phyloP scores from a whole-genome alignment of 2,888 invertebrate genomes.

The Drosophila buzzatii region DNA sequence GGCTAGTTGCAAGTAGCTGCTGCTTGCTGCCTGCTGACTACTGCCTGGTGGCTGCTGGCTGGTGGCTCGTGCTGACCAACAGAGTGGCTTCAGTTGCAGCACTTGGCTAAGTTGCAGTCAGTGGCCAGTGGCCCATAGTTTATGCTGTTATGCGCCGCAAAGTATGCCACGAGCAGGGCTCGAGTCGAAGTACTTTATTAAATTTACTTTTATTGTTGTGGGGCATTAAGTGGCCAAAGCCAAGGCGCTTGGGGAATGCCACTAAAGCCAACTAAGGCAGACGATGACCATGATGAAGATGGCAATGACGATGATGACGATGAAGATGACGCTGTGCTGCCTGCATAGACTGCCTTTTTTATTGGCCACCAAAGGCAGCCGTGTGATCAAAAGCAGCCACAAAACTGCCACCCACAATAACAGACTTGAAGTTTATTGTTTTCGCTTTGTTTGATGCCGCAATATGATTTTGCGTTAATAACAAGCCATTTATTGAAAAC shows the following conservation, averaged over 20 bases:
- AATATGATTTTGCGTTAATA: constrained; percentile 56
- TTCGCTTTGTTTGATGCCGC: constrained; percentile 47
- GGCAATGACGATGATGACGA: constrained; percentile 34
- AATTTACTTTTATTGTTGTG: constrained; percentile 77
- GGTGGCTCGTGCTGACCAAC: constrained; percentile 8
- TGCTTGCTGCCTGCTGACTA: background rate
- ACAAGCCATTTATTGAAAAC: constrained; percentile 46
- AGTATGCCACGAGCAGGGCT: constrained; percentile 67
- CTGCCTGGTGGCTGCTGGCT: background rate
- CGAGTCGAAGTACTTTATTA: constrained; percentile 66
- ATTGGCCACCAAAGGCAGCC: constrained; percentile 71
- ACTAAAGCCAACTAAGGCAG: constrained; percentile 29
- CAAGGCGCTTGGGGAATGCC: constrained; percentile 47
- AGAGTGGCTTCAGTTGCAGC: constrained; percentile 31
- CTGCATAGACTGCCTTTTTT: constrained; percentile 51
- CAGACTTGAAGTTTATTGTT: constrained; percentile 37
- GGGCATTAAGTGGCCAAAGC: constrained; percentile 72
- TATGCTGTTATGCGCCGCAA: constrained; percentile 74
- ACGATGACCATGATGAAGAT: constrained; percentile 17
- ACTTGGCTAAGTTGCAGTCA: constrained; percentile 38
- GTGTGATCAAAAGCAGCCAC: constrained; percentile 53
- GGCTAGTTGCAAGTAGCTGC: constrained; percentile 20
- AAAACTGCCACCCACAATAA: constrained; percentile 39
- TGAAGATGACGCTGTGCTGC: constrained; percentile 32
- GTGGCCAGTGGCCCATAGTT: constrained; percentile 57